These are phyloP conservation scores for Triops longicaudatus DNA, from an alignment of 1,140 invertebrate species.

Conservation along the genomic window DNA sequence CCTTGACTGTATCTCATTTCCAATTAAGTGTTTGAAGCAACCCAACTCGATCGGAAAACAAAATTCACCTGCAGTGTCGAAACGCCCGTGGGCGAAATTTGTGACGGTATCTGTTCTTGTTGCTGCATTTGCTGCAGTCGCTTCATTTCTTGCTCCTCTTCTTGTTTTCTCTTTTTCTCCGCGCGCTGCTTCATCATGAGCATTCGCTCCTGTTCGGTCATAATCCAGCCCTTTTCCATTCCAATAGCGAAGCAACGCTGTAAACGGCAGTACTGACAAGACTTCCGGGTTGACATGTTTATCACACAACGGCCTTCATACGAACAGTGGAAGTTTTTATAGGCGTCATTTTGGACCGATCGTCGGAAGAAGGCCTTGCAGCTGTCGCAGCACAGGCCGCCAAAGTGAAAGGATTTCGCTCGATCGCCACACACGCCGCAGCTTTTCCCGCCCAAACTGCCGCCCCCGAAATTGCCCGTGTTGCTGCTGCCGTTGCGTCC, in stretches of 20 bases:
- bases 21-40: background rate
- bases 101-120: constrained; percentile 4
- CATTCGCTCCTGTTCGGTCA: constrained; percentile 41
- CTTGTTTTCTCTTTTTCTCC: constrained; percentile 32
- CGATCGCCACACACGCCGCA: constrained; percentile 41
- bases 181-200: constrained; percentile 37
- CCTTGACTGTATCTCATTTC: background rate
- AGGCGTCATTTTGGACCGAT: constrained; percentile 38
- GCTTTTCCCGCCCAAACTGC: constrained; percentile 34
- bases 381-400: constrained; percentile 40
- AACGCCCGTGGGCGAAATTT: background rate
- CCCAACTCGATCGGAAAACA: background rate
- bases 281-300: constrained; percentile 36
- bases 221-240: constrained; percentile 45
- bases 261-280: constrained; percentile 40
- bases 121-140: constrained; percentile 25
- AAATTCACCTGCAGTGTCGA: background rate
- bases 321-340: constrained; percentile 38
- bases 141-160: constrained; percentile 12
- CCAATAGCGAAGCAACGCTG: constrained; percentile 41
- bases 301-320: constrained; percentile 38
- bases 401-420: constrained; percentile 41
- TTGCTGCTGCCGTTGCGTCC: background rate
- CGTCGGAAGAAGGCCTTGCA: constrained; percentile 43
- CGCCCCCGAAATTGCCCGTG: background rate